A percentile compares a stretch with the other conserved stretches of the same genome.
phyloP scores from a whole-genome alignment of 2,113 vertebrate genomes.

The Engraulis encrasicolus region DNA sequence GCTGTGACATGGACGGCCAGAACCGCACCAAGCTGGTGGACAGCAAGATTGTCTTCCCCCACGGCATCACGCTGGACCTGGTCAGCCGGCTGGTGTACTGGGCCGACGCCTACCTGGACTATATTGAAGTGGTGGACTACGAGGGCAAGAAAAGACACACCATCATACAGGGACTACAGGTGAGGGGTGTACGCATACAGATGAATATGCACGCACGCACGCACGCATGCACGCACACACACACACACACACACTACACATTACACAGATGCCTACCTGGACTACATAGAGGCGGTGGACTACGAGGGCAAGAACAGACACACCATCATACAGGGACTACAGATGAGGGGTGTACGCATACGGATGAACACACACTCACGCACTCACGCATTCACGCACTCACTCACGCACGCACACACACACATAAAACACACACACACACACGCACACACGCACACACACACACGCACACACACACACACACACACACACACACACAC shows the following conservation, averaged over 20 bases:
- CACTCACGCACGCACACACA: no score
- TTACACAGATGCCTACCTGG: no score
- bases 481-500: no score
- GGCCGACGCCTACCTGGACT: conserved; percentile 97
- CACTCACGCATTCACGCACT: no score
- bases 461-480: neutral
- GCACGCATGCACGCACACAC: neutral
- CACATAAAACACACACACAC: no score
- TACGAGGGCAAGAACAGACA: no score
- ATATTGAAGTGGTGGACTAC: conserved; percentile 96
- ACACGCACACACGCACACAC: neutral
- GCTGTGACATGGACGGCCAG: conserved; percentile 97
- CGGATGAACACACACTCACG: no score
- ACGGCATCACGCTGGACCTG: conserved; percentile 93
- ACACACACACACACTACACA: no score
- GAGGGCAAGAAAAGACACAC: conserved; percentile 96
- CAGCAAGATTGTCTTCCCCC: conserved; percentile 95
- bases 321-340: no score
- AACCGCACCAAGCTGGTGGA: conserved; percentile 97
- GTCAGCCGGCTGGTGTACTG: conserved; percentile 96
- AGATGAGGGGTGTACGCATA: neutral
- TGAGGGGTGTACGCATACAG: conserved; percentile 66
- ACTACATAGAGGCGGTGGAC: no score
- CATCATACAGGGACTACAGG: conserved; percentile 94
- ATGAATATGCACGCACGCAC: neutral